Conservation (phyloP, 1,140 invertebrate species). For the Lutraria rhynchaena region DNA sequence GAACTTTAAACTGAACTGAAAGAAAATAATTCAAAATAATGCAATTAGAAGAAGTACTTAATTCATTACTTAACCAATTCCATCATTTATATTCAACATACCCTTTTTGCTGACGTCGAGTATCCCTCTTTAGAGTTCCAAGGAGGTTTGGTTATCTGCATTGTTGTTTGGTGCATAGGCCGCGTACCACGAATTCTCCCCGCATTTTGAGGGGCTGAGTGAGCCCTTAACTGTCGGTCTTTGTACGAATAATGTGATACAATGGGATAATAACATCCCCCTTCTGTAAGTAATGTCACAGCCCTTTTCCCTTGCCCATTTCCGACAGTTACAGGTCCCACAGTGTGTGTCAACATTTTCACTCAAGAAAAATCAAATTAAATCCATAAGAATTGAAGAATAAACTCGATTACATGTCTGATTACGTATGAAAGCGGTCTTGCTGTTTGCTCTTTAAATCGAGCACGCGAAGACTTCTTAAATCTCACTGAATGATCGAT, state of each 20-base stretch:
- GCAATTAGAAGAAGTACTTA: no score
- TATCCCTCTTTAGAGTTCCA: conserved; percentile 66
- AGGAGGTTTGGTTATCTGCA: conserved; percentile 65
- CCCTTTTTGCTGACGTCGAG: conserved; percentile 69
- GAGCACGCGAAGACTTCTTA: conserved; percentile 9
- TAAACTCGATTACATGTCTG: conserved; percentile 20
- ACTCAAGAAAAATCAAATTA: not conserved
- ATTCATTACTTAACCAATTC: no score
- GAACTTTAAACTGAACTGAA: no score
- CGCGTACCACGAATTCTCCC: conserved; percentile 58
- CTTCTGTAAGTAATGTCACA: conserved; percentile 69
- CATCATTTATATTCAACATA: no score
- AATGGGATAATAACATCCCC: conserved; percentile 70
- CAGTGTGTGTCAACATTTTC: conserved; percentile 37
- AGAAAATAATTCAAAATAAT: no score
- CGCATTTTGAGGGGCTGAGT: conserved; percentile 50
- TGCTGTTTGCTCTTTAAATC: not conserved
- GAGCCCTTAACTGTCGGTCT: conserved; percentile 36
- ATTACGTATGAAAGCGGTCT: conserved; percentile 25
- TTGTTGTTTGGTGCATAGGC: conserved; percentile 69
- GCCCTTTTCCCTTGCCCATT: conserved; percentile 70
- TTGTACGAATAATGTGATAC: conserved; percentile 65
- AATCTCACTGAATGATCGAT: conserved; percentile 37
- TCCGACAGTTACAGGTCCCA: conserved; percentile 18
- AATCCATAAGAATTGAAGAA: not conserved